Evolutionary conservation across 2,888 invertebrate species (phyloP).

Genomic region (Plebejus melissa): DNA sequence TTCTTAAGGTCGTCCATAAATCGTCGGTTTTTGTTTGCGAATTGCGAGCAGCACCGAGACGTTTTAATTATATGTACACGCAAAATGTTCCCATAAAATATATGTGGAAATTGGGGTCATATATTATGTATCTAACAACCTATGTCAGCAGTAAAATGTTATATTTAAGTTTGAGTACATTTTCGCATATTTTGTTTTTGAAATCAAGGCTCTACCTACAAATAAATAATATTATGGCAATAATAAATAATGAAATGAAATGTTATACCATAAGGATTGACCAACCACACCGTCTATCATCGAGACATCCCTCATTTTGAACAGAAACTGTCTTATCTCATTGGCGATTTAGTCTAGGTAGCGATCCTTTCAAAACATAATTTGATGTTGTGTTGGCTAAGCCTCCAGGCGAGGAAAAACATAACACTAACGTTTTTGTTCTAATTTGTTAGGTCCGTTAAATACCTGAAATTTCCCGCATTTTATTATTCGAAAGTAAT

Average conservation of each 20-base stretch:
- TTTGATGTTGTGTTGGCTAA: too few relatives aligned
- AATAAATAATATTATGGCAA: background rate
- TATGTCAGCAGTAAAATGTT: background rate
- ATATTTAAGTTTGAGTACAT: background rate
- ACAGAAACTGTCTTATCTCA: too few relatives aligned
- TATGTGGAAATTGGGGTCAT: background rate
- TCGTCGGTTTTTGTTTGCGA: slow-evolving; percentile 41
- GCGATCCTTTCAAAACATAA: too few relatives aligned
- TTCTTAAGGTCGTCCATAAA: slow-evolving; percentile 52
- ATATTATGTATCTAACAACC: slow-evolving; percentile 17
- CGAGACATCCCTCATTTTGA: too few relatives aligned
- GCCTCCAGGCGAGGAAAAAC: too few relatives aligned
- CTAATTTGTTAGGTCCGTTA: background rate
- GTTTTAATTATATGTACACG: slow-evolving; percentile 20
- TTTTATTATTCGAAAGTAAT: background rate
- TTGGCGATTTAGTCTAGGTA: too few relatives aligned
- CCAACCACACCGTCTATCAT: too few relatives aligned
- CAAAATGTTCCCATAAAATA: slow-evolving; percentile 13
- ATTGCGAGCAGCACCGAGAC: slow-evolving; percentile 12
- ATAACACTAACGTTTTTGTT: too few relatives aligned
- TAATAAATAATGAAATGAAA: background rate
- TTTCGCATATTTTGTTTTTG: background rate
- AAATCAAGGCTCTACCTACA: background rate
- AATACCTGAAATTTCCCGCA: background rate
- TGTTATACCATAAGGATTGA: too few relatives aligned